A percentile compares a stretch with the other conserved stretches of the same genome.
phyloP scores from a whole-genome alignment of 2,113 vertebrate genomes.

The Fregata magnificens region DNA sequence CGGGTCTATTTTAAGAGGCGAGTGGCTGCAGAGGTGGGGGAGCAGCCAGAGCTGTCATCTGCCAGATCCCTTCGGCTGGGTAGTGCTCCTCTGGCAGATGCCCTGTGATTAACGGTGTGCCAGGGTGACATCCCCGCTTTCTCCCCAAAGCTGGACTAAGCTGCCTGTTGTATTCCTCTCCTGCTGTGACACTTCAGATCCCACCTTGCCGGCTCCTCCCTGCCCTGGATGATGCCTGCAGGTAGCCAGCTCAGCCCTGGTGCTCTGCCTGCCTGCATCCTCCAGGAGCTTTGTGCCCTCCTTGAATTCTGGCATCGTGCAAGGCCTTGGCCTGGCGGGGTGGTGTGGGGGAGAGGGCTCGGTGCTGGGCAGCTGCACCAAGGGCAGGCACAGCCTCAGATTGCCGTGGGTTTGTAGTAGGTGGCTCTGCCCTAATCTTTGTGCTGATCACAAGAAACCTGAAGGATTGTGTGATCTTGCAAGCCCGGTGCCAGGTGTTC shows the following conservation, averaged over 20 bases:
- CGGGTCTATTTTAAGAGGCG: conserved; percentile 14
- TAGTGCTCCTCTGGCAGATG: conserved; percentile 11
- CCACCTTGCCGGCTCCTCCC: background rate
- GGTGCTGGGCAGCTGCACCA: fast-evolving
- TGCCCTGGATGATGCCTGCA: background rate
- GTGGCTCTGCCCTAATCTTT: background rate
- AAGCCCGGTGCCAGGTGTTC: background rate
- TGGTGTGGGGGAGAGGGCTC: background rate
- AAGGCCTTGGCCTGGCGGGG: background rate
- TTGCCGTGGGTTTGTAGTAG: fast-evolving
- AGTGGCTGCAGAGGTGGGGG: background rate
- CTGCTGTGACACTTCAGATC: fast-evolving
- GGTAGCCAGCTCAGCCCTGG: background rate
- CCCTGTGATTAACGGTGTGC: background rate
- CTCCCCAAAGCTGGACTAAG: background rate
- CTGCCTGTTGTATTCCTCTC: background rate
- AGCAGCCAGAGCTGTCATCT: background rate
- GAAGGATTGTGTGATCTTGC: background rate
- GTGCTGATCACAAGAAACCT: background rate
- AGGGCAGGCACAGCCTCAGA: background rate
- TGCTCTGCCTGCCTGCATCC: background rate
- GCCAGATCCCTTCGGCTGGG: background rate
- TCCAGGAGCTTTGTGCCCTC: background rate
- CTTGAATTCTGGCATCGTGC: fast-evolving
- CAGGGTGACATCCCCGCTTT: background rate